A percentile compares a stretch with the other conserved stretches of the same genome.
Evolutionary conservation across 2,113 vertebrate genomes (phyloP).

Genomic region (Sminthopsis crassicaudata): DNA sequence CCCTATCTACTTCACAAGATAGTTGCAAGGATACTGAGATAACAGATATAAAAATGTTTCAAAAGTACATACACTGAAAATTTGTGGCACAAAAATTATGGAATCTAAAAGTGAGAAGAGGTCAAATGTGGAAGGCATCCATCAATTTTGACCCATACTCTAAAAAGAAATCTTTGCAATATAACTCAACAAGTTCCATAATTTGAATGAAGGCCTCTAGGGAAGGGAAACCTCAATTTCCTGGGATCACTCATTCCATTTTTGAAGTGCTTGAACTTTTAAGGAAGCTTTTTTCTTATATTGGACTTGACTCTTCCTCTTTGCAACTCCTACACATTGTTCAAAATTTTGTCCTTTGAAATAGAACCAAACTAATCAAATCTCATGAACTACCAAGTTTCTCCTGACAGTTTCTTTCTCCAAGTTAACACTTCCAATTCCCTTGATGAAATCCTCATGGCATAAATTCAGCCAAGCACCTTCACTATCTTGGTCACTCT

Average conservation of each 20-base stretch:
- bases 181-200: not conserved
- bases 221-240: not conserved
- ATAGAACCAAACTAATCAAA: not conserved
- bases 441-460: not conserved
- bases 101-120: not conserved
- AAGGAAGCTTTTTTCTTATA: not conserved
- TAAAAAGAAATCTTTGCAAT: not conserved
- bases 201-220: not conserved
- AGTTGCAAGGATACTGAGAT: not conserved
- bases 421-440: not conserved
- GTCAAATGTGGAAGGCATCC: not conserved
- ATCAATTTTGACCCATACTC: not conserved
- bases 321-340: not conserved
- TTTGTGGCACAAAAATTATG: not conserved
- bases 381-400: not conserved
- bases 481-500: not conserved
- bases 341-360: not conserved
- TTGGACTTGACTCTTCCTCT: not conserved
- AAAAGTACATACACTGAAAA: not conserved
- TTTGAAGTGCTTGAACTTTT: not conserved
- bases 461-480: not conserved
- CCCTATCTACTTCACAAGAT: not conserved
- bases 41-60: not conserved
- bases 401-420: not conserved
- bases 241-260: not conserved